phyloP scores from a whole-genome alignment of 1,140 invertebrate genomes.

The Gerris buenoi region DNA sequence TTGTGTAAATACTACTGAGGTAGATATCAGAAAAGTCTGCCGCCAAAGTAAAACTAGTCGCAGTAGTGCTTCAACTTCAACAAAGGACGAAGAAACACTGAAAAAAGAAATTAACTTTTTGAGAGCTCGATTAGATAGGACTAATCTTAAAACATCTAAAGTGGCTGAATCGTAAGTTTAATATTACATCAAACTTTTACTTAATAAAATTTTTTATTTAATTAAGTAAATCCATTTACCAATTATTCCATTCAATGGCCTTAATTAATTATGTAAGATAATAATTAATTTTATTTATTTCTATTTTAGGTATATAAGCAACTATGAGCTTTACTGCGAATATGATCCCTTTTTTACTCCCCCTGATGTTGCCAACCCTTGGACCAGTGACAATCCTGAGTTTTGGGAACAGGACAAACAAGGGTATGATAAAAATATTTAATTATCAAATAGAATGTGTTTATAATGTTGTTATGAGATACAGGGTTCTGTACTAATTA shows the following conservation, averaged over 20 bases:
- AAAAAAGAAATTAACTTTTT: slow-evolving; percentile 47
- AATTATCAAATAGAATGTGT: too few species aligned
- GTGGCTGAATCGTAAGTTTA: slow-evolving; percentile 87
- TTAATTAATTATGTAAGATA: too few species aligned
- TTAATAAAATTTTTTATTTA: slow-evolving; percentile 1
- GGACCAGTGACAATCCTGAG: slow-evolving; percentile 88
- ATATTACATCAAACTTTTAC: slow-evolving; percentile 6
- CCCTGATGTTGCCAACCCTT: slow-evolving; percentile 88
- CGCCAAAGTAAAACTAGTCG: slow-evolving; percentile 59
- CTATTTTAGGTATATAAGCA: slow-evolving; percentile 61
- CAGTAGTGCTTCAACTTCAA: slow-evolving; percentile 34
- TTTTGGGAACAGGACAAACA: slow-evolving; percentile 90
- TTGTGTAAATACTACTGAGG: slow-evolving; percentile 96
- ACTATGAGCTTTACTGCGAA: slow-evolving; percentile 91
- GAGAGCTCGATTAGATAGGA: slow-evolving; percentile 62
- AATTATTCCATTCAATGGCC: too few species aligned
- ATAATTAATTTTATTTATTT: not conserved
- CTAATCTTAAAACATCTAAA: slow-evolving; percentile 92
- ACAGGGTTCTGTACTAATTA: too few species aligned
- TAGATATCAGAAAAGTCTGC: slow-evolving; percentile 94
- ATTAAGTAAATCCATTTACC: too few species aligned
- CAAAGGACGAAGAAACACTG: slow-evolving; percentile 38
- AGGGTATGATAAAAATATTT: too few species aligned
- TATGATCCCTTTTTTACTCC: slow-evolving; percentile 85
- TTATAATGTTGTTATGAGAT: too few species aligned